Evolutionary conservation across 2,113 vertebrate genomes (phyloP).

Genomic region (Globicephala melas): DNA sequence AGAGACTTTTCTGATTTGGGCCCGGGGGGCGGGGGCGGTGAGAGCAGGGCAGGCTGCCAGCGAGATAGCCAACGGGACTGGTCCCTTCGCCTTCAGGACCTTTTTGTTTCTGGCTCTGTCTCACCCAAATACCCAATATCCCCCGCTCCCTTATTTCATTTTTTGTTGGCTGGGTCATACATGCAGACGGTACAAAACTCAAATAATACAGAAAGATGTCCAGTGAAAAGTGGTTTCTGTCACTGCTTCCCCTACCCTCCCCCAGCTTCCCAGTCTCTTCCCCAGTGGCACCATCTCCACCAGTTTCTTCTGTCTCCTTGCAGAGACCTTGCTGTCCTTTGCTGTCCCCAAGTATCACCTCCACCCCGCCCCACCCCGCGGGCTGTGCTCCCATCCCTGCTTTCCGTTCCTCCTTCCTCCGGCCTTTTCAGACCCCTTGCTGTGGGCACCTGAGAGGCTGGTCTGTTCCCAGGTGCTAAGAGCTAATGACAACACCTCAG

Average conservation of each 20-base stretch:
- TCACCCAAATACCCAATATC: background rate
- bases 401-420: background rate
- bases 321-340: background rate
- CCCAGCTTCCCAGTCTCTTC: background rate
- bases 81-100: background rate
- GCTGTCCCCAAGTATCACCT: background rate
- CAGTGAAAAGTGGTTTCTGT: background rate
- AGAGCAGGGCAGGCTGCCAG: background rate
- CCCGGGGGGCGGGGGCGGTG: fast-evolving
- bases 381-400: background rate
- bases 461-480: background rate
- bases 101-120: background rate
- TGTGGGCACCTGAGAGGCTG: background rate
- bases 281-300: background rate
- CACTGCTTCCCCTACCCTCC: fast-evolving
- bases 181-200: background rate
- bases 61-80: background rate
- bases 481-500: background rate
- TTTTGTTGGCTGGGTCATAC: background rate
- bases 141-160: background rate
- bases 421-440: background rate
- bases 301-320: background rate
- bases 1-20: background rate
- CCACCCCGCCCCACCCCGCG: fast-evolving
- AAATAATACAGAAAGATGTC: background rate